Base-by-base conservation (phyloP, 2,888 invertebrate genomes). In the Congeria kusceri region DNA sequence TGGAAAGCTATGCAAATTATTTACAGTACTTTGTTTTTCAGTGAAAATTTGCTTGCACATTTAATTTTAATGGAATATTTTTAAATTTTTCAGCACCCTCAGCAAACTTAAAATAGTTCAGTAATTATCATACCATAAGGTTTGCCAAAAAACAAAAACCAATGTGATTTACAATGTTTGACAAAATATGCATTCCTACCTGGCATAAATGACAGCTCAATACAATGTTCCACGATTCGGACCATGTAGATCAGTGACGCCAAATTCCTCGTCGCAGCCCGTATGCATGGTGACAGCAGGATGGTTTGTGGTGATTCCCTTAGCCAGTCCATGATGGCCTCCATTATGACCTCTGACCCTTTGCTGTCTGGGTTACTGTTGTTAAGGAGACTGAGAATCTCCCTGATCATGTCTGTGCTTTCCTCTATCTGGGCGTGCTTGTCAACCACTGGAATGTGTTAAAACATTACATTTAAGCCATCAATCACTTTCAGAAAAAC, bases 281-380 rank as follows among this genome's bases (percentile, higher is more conserved):
- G 87, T 53, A 93, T 85, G 81, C 91, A 86, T 0, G 93, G 92
- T 46, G 89, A 82, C 67, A 93, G 84, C 18, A 93, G 86, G 27
- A 90, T 84, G 71, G 92, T 92, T 71, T 89, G 86, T 15, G 92
- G 90, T 0, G 93, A 93, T 49, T 88, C 89, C 70, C 86, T 81
- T 23, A 93, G 70, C 93, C 93, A 93, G 59, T 90, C 86, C 29
- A 87, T 75, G 56, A 92, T 77, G 27, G 90, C 87, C 46, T 80
- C 79, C 77, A 90, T 84, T 73, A 92, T 80, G 49, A 87, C 79
- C 5, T 76, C 58, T 53, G 81, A 71, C 53, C 86, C 84, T 46
- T 82, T 65, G 65, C 88, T 87, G 39, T 90, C 88, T 20, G 92
- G 91, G 83, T 92, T 92, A 80, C 91, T 89, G 86, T 91, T 91